Percentiles rank a stretch among this genome's conserved stretches.
Conservation (phyloP, 2,888 invertebrate genomes). For the Chrysomela aeneicollis region DNA sequence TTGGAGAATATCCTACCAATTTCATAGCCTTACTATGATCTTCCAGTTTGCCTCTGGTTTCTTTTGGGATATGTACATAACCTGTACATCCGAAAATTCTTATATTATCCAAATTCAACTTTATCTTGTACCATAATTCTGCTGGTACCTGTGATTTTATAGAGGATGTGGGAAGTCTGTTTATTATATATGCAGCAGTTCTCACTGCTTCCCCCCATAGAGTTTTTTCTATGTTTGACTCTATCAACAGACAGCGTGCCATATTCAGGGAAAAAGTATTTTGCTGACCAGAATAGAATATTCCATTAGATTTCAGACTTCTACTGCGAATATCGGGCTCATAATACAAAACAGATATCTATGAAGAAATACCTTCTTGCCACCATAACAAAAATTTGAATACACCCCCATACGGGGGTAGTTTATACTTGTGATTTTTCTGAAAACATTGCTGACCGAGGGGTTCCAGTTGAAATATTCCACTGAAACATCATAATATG, state of each 20-base stretch:
- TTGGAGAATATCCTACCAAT: constrained; percentile 33
- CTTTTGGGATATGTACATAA: constrained; percentile 50
- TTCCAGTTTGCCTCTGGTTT: constrained; percentile 41
- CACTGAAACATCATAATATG: too few relatives aligned
- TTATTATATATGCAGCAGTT: constrained; percentile 46
- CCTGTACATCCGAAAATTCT: constrained; percentile 48
- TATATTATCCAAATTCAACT: constrained; percentile 52
- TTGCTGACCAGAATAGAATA: too few relatives aligned
- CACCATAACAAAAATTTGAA: too few relatives aligned
- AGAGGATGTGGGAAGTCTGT: constrained; percentile 32
- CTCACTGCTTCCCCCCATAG: constrained; percentile 48
- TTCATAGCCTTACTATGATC: constrained; percentile 23
- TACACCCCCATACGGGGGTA: too few relatives aligned
- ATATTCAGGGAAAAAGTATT: too few relatives aligned
- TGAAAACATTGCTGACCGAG: too few relatives aligned
- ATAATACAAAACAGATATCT: too few relatives aligned
- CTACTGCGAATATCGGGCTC: too few relatives aligned
- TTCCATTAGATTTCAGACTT: too few relatives aligned
- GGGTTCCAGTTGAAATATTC: too few relatives aligned
- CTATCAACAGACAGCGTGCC: constrained; percentile 9
- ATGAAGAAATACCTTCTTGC: too few relatives aligned
- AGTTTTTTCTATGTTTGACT: constrained; percentile 36
- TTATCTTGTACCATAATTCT: constrained; percentile 48
- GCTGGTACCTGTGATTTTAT: constrained; percentile 46
- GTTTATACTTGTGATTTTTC: too few relatives aligned